Conservation (phyloP, 92 coral and sea anemone species). For the Palythoa caribaeorum region DNA sequence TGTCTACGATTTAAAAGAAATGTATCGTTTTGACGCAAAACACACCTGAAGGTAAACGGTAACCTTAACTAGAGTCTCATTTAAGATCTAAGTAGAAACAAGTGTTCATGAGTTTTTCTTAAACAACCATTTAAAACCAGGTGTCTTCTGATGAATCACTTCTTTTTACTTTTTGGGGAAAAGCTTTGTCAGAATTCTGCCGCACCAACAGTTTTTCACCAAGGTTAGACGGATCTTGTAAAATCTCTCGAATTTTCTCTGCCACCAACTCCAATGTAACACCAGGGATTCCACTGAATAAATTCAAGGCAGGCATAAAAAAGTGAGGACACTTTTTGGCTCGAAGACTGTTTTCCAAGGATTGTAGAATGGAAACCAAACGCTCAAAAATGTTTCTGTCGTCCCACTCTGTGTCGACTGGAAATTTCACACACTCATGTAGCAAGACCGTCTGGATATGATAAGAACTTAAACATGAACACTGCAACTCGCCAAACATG, state of each 20-base stretch:
- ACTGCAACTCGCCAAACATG: slow-evolving; percentile 53
- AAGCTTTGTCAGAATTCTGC: neutral
- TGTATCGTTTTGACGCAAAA: too few relatives aligned
- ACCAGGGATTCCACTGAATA: slow-evolving; percentile 48
- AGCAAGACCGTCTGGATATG: slow-evolving; percentile 65
- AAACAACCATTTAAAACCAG: neutral
- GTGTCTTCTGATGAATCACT: neutral
- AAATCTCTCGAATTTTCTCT: neutral
- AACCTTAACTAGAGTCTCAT: too few relatives aligned
- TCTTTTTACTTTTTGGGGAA: neutral
- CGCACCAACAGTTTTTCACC: neutral
- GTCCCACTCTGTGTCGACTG: slow-evolving; percentile 62
- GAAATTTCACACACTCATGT: slow-evolving; percentile 70
- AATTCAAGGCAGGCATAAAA: slow-evolving; percentile 69
- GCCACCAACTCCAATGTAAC: slow-evolving; percentile 9
- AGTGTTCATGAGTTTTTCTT: neutral
- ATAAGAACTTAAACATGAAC: slow-evolving; percentile 61
- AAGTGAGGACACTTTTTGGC: slow-evolving; percentile 61
- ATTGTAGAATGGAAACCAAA: slow-evolving; percentile 53
- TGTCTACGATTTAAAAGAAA: too few relatives aligned
- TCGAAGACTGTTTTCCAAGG: slow-evolving; percentile 56
- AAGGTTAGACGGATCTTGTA: neutral
- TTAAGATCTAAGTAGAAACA: too few relatives aligned
- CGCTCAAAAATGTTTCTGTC: slow-evolving; percentile 61
- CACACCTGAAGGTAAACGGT: too few relatives aligned